A percentile compares a stretch with the other conserved stretches of the same genome.
Conservation (phyloP, 2,888 invertebrate genomes). For the Cheilosia urbana region DNA sequence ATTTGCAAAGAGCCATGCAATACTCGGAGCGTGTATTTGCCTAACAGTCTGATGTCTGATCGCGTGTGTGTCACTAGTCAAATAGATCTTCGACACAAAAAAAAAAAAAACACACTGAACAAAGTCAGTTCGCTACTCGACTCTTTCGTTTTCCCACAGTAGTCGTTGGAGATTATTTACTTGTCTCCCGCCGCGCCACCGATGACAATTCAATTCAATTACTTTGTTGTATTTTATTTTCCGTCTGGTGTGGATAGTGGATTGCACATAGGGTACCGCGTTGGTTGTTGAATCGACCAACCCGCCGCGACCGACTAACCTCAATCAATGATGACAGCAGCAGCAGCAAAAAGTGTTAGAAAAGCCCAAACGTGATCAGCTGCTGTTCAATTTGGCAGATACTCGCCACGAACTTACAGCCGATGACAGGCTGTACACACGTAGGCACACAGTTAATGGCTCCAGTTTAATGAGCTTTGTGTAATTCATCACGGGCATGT, state of each 20-base stretch:
- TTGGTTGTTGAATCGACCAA: slow-evolving; percentile 42
- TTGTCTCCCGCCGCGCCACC: not conserved
- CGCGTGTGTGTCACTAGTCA: slow-evolving; percentile 60
- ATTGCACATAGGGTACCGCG: slow-evolving; percentile 45
- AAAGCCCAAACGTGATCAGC: slow-evolving; percentile 32
- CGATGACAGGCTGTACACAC: slow-evolving; percentile 10
- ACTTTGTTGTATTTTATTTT: slow-evolving; percentile 36
- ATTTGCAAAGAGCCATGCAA: slow-evolving; percentile 35
- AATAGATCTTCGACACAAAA: slow-evolving; percentile 41
- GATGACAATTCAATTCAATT: slow-evolving; percentile 58
- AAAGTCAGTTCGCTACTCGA: slow-evolving; percentile 36
- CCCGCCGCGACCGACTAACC: slow-evolving; percentile 61
- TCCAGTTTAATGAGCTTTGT: slow-evolving; percentile 5
- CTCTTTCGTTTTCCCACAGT: slow-evolving; percentile 64
- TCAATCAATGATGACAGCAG: slow-evolving; percentile 34
- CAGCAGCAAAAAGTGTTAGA: not conserved
- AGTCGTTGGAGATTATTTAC: slow-evolving; percentile 21
- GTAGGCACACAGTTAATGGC: slow-evolving; percentile 13
- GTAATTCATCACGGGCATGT: slow-evolving; percentile 25
- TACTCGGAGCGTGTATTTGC: slow-evolving; percentile 30
- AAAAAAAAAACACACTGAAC: slow-evolving; percentile 29
- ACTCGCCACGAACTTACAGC: slow-evolving; percentile 9
- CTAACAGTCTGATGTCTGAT: slow-evolving; percentile 41
- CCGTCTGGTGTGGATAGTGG: slow-evolving; percentile 34
- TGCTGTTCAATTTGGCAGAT: slow-evolving; percentile 15